Conservation (phyloP, 2,113 vertebrate genomes). For the Alligator sinensis region DNA sequence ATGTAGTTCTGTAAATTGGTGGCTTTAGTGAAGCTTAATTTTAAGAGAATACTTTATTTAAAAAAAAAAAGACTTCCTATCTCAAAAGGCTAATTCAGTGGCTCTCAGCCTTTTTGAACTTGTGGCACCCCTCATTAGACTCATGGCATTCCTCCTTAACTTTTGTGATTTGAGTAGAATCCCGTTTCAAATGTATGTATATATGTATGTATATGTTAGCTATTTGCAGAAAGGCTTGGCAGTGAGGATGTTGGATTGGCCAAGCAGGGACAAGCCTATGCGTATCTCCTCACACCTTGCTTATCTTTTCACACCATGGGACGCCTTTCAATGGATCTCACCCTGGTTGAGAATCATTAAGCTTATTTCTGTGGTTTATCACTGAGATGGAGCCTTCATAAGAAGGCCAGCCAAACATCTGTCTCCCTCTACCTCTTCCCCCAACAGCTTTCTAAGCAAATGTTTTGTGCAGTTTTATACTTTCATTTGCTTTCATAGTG, state of each 20-base stretch:
- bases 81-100: constrained; percentile 7
- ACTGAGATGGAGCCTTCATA: not conserved
- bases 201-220: no score
- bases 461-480: not conserved
- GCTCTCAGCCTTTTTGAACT: constrained; percentile 1
- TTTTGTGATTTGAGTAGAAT: no score
- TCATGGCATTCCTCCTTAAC: no score
- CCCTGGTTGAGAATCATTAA: no score
- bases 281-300: no score
- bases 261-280: no score
- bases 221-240: no score
- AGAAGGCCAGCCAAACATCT: not conserved
- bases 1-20: constrained; percentile 22
- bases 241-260: no score
- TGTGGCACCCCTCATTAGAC: no score
- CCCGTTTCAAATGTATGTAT: no score
- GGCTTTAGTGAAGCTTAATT: constrained; percentile 16
- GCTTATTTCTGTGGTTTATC: not conserved
- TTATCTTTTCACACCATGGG: no score
- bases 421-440: constrained; percentile 3
- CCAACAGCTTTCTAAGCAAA: not conserved
- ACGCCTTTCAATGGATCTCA: no score
- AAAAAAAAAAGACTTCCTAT: not conserved
- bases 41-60: constrained; percentile 8
- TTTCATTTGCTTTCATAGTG: not conserved